Conservation (phyloP, 2,113 vertebrate genomes). For the Mugil cephalus region DNA sequence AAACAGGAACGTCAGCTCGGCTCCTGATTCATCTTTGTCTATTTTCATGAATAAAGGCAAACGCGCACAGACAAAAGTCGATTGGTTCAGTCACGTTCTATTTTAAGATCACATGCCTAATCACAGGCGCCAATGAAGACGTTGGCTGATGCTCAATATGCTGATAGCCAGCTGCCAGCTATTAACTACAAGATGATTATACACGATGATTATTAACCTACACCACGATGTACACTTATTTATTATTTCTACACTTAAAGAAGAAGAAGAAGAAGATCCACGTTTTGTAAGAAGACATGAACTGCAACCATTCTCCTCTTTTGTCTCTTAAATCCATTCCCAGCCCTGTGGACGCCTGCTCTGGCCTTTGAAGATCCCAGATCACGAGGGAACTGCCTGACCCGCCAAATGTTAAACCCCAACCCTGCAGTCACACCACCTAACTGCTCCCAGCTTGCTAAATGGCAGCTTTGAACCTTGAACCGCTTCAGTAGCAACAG, state of each 20-base stretch:
- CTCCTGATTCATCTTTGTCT: neutral
- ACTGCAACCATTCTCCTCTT: neutral
- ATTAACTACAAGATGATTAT: neutral
- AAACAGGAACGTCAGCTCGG: neutral
- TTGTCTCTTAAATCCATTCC: neutral
- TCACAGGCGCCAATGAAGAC: neutral
- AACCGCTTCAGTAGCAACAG: slow-evolving; percentile 22
- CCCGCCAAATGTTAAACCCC: slow-evolving; percentile 28
- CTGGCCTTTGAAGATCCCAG: slow-evolving; percentile 40
- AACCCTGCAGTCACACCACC: slow-evolving; percentile 1
- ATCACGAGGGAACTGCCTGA: slow-evolving; percentile 10
- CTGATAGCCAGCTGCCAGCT: neutral
- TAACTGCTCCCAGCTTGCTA: slow-evolving; percentile 13
- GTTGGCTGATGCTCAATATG: neutral
- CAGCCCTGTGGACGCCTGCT: neutral
- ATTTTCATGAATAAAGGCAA: neutral
- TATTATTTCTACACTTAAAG: too few relatives aligned
- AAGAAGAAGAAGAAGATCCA: too few relatives aligned
- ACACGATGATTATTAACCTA: neutral
- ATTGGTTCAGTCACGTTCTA: neutral
- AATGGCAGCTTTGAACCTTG: slow-evolving; percentile 52
- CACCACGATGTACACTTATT: too few relatives aligned
- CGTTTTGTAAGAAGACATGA: neutral
- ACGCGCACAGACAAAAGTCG: neutral
- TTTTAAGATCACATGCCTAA: neutral